Evolutionary conservation across 2,113 vertebrate species (phyloP), one percentile per base, ranked within the genome.

Genomic region (Periophthalmodon schlosseri): DNA sequence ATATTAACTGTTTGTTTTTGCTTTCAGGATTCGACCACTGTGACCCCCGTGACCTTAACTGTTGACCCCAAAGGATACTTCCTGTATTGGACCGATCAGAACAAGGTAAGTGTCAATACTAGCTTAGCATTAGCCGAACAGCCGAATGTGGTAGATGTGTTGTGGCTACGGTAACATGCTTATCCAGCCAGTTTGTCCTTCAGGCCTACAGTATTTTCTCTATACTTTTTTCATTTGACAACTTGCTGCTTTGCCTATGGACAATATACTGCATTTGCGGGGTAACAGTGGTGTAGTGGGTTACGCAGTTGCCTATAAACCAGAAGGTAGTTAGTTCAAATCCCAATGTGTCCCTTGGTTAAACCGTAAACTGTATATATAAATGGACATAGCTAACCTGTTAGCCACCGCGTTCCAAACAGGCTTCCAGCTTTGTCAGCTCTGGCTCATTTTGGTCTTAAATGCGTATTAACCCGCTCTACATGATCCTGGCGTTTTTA

Each of bases 71-170:
- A 97, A 85, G 97, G 97, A 83, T 97, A 97, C 94, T 99, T 97
- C 95, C 94, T 99, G 72, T 97, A 97, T 73, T 99, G 97, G 97
- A 97, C 95, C 4, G 97, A 99, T 92, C 97, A 98, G 88, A 99
- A 96, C 86, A 99, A 99, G 96, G 97, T 98, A 93, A 95, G 92
- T 14, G 46, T 81, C 52, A 60, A 46, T 20, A 21, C 6, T 47
- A 23, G 10, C 12, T 75, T 10, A 6, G 24, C 24, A 23, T 7
- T 8, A 24, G 64, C 50, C 23, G 5, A 21, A 23, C 21, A 24
- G 21, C 23, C 10, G 3, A 5, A 24, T 58, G 56, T 58, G 54
- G 2, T 50, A 5, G 2, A 18, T 50, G 4, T 16, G 18, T 50
- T 52, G 15, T 52, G 16, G 15, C 11, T 49, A 14, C 1, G 3